Base-by-base conservation (phyloP, 2,113 vertebrate species). In the Uria aalge region DNA sequence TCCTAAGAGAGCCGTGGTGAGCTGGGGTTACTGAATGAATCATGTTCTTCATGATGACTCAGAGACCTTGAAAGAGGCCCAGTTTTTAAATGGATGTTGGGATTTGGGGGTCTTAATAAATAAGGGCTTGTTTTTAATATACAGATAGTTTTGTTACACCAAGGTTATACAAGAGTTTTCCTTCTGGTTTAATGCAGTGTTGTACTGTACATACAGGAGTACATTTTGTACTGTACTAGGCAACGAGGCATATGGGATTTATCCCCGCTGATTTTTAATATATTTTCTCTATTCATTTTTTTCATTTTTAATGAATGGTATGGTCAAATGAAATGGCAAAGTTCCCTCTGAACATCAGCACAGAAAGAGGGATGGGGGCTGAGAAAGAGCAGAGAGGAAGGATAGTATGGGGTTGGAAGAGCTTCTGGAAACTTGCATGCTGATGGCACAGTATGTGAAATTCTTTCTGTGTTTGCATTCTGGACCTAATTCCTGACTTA, bases 21-120 rank as follows among this genome's bases (percentile, higher is more conserved):
- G 36, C 59, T 22, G 36, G 88, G 34, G 22, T 83, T 97, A 88
- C 26, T 90, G 86, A 95, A 97, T 92, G 85, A 96, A 96, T 97
- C 96, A 84, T 87, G 41, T 75, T 97, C 77, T 92, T 87, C 90
- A 78, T 88, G 85, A 96, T 96, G 96, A 97, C 88, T 97, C 94
- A 94, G 91, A 97, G n/a, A 43, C 63, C 66, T 90, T 93, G 91
- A 97, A 97, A 97, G 95, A 90, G 62, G 26, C 34, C 72, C 91
- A 94, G 68, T 84, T 97, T 97, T 92, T 62, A 84, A 96, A 93
- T 85, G 81, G 69, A 89, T 76, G 47, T 69, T 85, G 78, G 90
- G 81, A 85, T 94, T 83, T 80, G 88, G 92, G 88, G 57, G 47
- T 75, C 69, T 74, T 60, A 77, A 96, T 95, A 96, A 94, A 90